Base-by-base conservation (phyloP, 2,113 vertebrate species). In the Gnathonemus echidnorhynchus region DNA sequence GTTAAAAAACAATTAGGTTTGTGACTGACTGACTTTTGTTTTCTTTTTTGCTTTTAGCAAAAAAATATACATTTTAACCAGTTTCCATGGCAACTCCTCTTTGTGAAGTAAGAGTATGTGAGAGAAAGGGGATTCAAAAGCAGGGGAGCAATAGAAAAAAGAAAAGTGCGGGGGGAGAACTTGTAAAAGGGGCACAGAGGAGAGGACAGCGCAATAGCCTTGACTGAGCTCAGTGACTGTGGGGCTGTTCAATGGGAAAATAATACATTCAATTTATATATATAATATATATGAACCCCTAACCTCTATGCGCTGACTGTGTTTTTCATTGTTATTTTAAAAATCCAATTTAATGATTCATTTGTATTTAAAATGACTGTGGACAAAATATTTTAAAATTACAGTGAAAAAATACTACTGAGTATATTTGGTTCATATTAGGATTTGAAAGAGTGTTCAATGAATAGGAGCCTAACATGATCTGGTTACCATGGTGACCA, bases 11-110 rank as follows among this genome's bases (percentile, higher is more conserved):
- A 39, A 87, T 35, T 3, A 35, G 35, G 17, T 84, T 88, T 84
- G 86, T 10, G 3, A 86, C 89, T 70, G 31, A 90, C 88, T 92
- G 92, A 94, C 92, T 56, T 56, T 56, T 56, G 53, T 49, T 49
- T 10, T 49, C 90, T 84, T 90, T 86, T 85, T 89, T 48, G 84
- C 53, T 66, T 89, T 83, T 85, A 80, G 89, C 52, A 85, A 53
- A 52, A 87, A 89, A 88, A 85, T 92, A 94, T 95, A 94, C 93
- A 94, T 96, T 96, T 95, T 95, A 94, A 93, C 94, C 95, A 95
- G 96, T 96, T 96, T 96, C 96, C 95, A 96, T 97, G 95, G 95
- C 89, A 95, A 96, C 95, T 46, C 88, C 89, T 93, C 93, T 92
- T 91, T 80, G 92, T 58, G 90, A 93, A 93, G 95, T 93, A 66